Conservation (phyloP, 1,140 invertebrate genomes). For the Antheraea pernyi region DNA sequence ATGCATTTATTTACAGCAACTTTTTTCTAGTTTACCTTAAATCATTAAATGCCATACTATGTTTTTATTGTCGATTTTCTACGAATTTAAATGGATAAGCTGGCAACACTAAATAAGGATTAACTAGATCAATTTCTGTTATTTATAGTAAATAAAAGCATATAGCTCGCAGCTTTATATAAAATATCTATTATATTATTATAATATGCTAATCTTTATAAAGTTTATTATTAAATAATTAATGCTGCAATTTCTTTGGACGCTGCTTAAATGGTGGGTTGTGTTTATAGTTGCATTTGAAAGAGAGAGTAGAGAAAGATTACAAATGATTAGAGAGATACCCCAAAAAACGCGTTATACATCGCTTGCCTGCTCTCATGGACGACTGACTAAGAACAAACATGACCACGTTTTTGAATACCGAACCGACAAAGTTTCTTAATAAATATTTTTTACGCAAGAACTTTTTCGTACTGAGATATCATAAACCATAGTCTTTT, state of each 20-base stretch:
- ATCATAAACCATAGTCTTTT: no score
- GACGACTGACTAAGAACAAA: slow-evolving; percentile 4
- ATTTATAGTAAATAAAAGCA: neutral
- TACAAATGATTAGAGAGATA: slow-evolving; percentile 53
- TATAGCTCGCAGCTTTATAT: slow-evolving; percentile 4
- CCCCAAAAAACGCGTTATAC: neutral
- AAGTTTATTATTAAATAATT: slow-evolving; percentile 18
- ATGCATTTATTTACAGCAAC: no score
- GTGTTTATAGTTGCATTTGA: slow-evolving; percentile 62
- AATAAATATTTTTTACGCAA: no score
- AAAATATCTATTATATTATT: neutral
- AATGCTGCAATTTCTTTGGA: slow-evolving; percentile 64
- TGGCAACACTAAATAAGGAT: neutral
- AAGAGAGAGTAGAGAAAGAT: slow-evolving; percentile 67
- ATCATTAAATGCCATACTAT: no score
- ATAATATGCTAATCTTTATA: slow-evolving; percentile 9
- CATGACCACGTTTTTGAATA: neutral
- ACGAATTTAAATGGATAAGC: no score
- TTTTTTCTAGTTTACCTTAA: no score
- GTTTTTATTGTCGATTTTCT: neutral
- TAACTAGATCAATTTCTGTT: neutral
- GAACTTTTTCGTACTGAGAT: no score
- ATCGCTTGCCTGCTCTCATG: slow-evolving; percentile 8
- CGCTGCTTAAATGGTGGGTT: slow-evolving; percentile 70
- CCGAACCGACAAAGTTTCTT: neutral